Evolutionary conservation across 2,888 invertebrate species (phyloP).

Genomic region (Campopleginae sp.): DNA sequence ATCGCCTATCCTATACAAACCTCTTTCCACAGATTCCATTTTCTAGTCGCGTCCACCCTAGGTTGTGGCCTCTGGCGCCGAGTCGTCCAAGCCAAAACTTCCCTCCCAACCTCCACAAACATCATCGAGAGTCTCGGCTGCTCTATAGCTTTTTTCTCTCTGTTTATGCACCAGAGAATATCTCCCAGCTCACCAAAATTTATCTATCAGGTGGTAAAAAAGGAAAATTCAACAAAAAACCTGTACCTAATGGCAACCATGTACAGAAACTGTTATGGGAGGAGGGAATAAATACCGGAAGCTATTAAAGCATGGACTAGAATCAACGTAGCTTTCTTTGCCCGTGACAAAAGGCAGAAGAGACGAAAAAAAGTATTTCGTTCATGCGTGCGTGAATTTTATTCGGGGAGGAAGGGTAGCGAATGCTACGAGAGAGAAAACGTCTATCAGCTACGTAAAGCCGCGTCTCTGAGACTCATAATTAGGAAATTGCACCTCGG

Average conservation of each 20-base stretch:
- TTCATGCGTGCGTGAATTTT: constrained; percentile 43
- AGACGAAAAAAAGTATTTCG: constrained; percentile 7
- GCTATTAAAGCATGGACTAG: background rate
- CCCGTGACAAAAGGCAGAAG: constrained; percentile 57
- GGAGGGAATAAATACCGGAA: constrained; percentile 27
- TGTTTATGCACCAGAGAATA: background rate
- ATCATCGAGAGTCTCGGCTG: constrained; percentile 40
- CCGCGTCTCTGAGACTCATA: constrained; percentile 63
- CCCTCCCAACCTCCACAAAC: constrained; percentile 42
- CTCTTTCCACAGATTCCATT: constrained; percentile 33
- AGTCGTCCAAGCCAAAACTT: constrained; percentile 63
- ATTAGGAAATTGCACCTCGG: constrained; percentile 67
- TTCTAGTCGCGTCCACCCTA: constrained; percentile 28
- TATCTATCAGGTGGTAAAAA: constrained; percentile 34
- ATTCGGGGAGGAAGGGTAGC: constrained; percentile 53
- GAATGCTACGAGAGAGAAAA: constrained; percentile 49
- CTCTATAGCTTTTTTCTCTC: background rate
- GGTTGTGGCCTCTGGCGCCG: constrained; percentile 56
- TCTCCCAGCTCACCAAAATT: background rate
- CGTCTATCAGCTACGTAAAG: constrained; percentile 18
- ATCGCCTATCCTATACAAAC: constrained; percentile 24
- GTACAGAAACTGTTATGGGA: constrained; percentile 39
- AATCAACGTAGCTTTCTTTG: constrained; percentile 33
- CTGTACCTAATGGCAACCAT: constrained; percentile 19
- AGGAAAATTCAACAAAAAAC: constrained; percentile 21